These are phyloP conservation scores for Protaetia brevitarsis DNA, from an alignment of 1,140 invertebrate species.

Conservation along the genomic window DNA sequence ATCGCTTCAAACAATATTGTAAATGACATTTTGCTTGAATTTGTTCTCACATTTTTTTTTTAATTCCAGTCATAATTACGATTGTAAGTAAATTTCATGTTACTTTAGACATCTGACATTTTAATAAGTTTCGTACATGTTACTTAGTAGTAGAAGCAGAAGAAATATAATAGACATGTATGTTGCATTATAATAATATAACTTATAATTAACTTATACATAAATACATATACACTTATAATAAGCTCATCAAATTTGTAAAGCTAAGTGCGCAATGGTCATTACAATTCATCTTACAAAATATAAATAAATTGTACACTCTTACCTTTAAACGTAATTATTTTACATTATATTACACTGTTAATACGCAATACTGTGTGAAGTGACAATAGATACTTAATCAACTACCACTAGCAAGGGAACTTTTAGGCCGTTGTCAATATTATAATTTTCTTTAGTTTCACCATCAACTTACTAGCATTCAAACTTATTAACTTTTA, in stretches of 20 bases:
- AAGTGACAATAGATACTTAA: neutral
- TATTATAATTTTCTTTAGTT: neutral
- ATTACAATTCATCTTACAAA: neutral
- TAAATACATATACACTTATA: neutral
- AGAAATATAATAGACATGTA: no score
- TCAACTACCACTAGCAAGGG: neutral
- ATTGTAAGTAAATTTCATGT: neutral
- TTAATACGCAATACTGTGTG: neutral
- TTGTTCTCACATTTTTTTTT: no score
- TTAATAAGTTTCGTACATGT: no score
- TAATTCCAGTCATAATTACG: no score
- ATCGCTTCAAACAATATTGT: no score
- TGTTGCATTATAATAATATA: neutral
- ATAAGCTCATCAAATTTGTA: neutral
- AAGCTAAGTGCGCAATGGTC: neutral
- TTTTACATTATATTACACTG: neutral
- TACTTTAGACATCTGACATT: neutral
- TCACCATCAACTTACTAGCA: neutral
- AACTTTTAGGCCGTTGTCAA: slow-evolving; percentile 6
- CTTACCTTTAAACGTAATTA: neutral
- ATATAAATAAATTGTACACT: neutral
- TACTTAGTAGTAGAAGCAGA: no score
- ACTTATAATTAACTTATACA: neutral
- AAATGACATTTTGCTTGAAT: no score
- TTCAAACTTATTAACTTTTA: neutral